A percentile compares a stretch with the other conserved stretches of the same genome.
Conservation (phyloP, 2,797 vertebrate genomes). For the Danio tinwini region DNA sequence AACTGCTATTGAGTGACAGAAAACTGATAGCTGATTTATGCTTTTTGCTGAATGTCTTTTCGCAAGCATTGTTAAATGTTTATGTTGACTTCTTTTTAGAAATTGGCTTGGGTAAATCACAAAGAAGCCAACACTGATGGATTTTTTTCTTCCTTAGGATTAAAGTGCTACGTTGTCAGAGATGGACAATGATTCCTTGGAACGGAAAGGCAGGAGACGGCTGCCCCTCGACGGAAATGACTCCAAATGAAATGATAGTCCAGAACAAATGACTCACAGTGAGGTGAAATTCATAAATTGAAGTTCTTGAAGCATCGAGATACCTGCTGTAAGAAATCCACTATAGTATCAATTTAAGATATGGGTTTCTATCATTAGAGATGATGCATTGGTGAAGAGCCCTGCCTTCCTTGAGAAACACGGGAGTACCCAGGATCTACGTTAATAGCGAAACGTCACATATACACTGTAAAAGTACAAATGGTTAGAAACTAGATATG, state of each 20-base stretch:
- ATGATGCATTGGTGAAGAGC: conserved; percentile 59
- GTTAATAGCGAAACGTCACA: conserved; percentile 70
- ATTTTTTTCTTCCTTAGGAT: conserved; percentile 46
- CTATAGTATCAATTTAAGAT: conserved; percentile 52
- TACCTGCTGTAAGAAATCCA: conserved; percentile 51
- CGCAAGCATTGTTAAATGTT: conserved; percentile 28
- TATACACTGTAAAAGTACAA: conserved; percentile 67
- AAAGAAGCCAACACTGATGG: conserved; percentile 7
- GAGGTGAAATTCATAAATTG: conserved; percentile 54
- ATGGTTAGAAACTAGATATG: conserved; percentile 37
- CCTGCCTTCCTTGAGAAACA: conserved; percentile 56
- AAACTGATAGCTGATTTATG: conserved; percentile 54
- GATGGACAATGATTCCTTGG: conserved; percentile 31
- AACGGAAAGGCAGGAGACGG: conserved; percentile 9
- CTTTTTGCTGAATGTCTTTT: conserved; percentile 21
- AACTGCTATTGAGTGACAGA: conserved; percentile 50
- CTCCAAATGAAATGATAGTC: conserved; percentile 54
- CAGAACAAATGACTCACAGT: conserved; percentile 59
- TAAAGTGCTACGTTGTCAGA: conserved; percentile 58
- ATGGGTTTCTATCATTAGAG: conserved; percentile 56
- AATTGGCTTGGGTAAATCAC: conserved; percentile 19
- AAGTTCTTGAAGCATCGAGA: conserved; percentile 47
- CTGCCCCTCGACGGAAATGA: conserved; percentile 33
- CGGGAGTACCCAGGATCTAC: conserved; percentile 65
- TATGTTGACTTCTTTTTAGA: conserved; percentile 7